Conservation (phyloP, 2,888 invertebrate species). For the Panopea generosa region DNA sequence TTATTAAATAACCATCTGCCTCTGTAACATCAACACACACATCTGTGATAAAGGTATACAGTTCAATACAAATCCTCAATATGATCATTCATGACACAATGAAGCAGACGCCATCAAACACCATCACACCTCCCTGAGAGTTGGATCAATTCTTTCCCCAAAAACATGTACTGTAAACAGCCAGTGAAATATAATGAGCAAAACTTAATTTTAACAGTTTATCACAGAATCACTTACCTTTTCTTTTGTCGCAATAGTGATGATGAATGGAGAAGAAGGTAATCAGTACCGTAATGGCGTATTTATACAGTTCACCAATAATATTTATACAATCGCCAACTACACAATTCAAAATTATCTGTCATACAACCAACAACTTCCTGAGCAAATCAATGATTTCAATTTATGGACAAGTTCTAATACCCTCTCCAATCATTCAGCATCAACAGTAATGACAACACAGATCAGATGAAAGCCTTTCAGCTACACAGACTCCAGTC, state of each 20-base stretch:
- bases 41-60: not conserved
- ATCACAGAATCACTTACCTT: slow-evolving; percentile 19
- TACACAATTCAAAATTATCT: slow-evolving; percentile 45
- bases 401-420: slow-evolving; percentile 37
- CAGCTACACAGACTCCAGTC: slow-evolving; percentile 25
- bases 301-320: slow-evolving; percentile 44
- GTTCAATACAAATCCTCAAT: not conserved
- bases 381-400: slow-evolving; percentile 47
- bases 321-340: slow-evolving; percentile 16
- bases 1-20: too few species aligned
- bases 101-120: not conserved
- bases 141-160: too few species aligned
- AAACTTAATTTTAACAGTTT: too few species aligned
- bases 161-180: too few species aligned
- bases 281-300: slow-evolving; percentile 22
- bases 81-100: not conserved
- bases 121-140: not conserved
- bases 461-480: slow-evolving; percentile 23
- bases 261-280: slow-evolving; percentile 10
- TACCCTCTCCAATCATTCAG: slow-evolving; percentile 33
- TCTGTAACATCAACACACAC: too few species aligned
- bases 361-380: slow-evolving; percentile 34
- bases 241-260: slow-evolving; percentile 7
- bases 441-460: slow-evolving; percentile 39
- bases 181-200: too few species aligned